Percentiles rank a stretch among this genome's conserved stretches.
phyloP scores from a whole-genome alignment of 2,797 vertebrate genomes.

The Syncerus caffer region DNA sequence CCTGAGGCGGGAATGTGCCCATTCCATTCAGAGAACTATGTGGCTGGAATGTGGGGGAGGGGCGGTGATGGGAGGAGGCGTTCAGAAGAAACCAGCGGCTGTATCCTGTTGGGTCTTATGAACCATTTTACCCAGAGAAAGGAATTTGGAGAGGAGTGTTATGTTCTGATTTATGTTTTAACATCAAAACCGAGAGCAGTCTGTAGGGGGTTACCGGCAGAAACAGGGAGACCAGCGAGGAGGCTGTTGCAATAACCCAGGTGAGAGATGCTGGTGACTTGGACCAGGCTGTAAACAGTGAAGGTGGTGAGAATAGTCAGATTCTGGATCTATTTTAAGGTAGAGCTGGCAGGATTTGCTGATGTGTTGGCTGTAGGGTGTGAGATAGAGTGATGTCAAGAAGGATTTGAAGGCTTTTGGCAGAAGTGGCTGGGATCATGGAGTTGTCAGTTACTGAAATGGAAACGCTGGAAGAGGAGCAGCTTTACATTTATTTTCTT shows the following conservation, averaged over 20 bases:
- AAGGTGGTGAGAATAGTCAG: not conserved
- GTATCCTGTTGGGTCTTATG: not conserved
- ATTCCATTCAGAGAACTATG: not conserved
- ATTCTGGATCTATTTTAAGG: constrained; percentile 42
- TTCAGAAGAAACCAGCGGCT: not conserved
- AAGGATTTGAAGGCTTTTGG: constrained; percentile 9
- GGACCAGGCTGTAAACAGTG: not conserved
- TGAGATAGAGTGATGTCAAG: constrained; percentile 28
- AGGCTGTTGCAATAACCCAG: not conserved
- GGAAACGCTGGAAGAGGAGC: not conserved
- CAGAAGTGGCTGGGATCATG: not conserved
- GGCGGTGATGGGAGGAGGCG: not conserved
- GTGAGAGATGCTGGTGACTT: not conserved
- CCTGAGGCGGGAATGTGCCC: not conserved
- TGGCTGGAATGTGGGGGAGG: not conserved
- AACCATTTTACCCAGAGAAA: constrained; percentile 10
- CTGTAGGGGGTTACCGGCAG: not conserved
- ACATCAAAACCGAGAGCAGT: not conserved
- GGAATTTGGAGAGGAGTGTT: not conserved
- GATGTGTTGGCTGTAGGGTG: not conserved
- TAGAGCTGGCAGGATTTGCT: not conserved
- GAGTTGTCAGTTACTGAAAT: not conserved
- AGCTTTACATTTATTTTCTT: not conserved
- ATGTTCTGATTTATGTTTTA: constrained; percentile 26
- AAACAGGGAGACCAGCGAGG: not conserved